Conservation (phyloP, 2,797 vertebrate genomes). For the Lemur catta region DNA sequence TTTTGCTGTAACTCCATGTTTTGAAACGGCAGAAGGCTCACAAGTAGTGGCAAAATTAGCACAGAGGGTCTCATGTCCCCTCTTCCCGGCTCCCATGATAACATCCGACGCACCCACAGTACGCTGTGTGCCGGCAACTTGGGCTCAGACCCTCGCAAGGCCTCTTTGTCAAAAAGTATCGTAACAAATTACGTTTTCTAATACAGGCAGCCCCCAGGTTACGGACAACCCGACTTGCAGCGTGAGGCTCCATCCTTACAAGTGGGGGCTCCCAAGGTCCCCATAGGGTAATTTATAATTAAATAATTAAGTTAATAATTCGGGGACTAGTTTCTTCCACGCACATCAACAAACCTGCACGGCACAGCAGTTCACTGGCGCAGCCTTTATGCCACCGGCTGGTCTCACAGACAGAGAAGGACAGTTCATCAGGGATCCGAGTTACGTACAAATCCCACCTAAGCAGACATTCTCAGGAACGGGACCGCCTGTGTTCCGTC, state of each 20-base stretch:
- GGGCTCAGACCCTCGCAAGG: not conserved
- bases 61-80: not conserved
- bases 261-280: not conserved
- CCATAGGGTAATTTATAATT: not conserved
- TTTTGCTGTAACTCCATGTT: not conserved
- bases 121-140: accelerated
- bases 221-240: not conserved
- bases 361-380: too few species aligned
- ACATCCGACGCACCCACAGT: accelerated
- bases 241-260: not conserved
- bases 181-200: accelerated
- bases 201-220: too few species aligned
- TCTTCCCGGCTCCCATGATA: accelerated
- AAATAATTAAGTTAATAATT: not conserved
- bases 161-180: not conserved
- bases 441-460: not conserved
- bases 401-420: not conserved
- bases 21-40: not conserved
- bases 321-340: not conserved
- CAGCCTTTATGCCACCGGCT: not conserved
- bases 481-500: not conserved
- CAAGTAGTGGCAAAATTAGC: not conserved
- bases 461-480: too few species aligned
- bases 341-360: not conserved
- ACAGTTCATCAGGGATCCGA: not conserved